Evolutionary conservation across 2,797 vertebrate species (phyloP), one percentile per base, ranked within the genome.

Genomic region (Acrossocheilus fasciatus): DNA sequence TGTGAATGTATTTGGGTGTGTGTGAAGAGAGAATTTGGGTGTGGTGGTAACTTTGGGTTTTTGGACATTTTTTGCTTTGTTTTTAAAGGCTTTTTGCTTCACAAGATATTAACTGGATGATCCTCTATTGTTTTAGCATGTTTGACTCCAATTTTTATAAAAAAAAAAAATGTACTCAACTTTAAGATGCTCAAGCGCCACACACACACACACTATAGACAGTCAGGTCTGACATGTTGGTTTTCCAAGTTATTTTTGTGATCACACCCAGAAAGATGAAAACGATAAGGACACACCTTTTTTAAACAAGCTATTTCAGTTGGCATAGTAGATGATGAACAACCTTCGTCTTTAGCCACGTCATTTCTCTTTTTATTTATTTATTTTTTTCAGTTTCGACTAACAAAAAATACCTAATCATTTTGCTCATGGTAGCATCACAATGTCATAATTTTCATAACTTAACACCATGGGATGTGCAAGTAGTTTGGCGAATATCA

Each of bases 271-370:
- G 30, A 76, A 54, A 43, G 47, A 69, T 39, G 14, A 69, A 41
- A 75, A 34, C 1, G 36, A 43, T 57, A 72, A 41, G 8, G 50
- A 57, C 81, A 78, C 74, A 57, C 47, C 83, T 78, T 57, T 59
- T 69, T 43, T 2, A 77, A 84, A 78, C 83, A 69, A 68, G 11
- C 17, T 69, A 1, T 69, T 23, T 57, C 17, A 78, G 50, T 36
- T 36, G 2, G 6, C 4, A 23, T 43, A 4, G 54, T 45, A 64
- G 39, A 45, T 11, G 15, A 18, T 7, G 0, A 39, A 68, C 5
- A 3, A 2, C 6, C n/a, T 39, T 1, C 18, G 36, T 75, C 11
- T 73, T 45, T 3, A 45, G 23, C n/a, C 34, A 82, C 15, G 30
- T 41, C 34, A 17, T 68, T 68, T 50, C 59, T 9, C 0, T 77